Conservation (phyloP, 2,113 vertebrate genomes). For the Tupaia tana region DNA sequence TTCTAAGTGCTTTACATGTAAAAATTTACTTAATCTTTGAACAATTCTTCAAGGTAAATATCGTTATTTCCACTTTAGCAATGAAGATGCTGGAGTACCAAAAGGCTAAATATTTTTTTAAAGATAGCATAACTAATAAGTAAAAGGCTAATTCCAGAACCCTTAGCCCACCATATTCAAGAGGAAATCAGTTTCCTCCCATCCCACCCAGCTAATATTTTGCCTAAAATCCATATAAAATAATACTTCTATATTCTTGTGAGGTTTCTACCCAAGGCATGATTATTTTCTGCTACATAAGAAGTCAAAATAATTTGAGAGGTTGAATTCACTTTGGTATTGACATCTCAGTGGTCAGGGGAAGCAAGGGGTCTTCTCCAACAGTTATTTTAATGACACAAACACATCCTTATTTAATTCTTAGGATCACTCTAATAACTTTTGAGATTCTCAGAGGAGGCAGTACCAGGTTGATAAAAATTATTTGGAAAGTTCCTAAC, state of each 20-base stretch:
- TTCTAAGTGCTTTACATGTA: not conserved
- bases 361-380: not conserved
- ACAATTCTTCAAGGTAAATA: not conserved
- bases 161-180: not conserved
- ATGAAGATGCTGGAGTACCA: not conserved
- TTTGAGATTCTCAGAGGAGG: conserved; percentile 7
- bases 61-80: not conserved
- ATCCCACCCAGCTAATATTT: not conserved
- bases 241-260: not conserved
- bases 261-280: not conserved
- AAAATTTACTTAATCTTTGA: not conserved
- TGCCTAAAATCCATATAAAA: not conserved
- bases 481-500: not conserved
- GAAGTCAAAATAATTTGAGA: not conserved
- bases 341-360: not conserved
- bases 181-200: not conserved
- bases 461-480: not conserved
- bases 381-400: not conserved
- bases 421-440: not conserved
- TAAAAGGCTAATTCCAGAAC: not conserved
- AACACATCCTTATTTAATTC: not conserved
- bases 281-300: not conserved
- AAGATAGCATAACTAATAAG: not conserved
- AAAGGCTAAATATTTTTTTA: not conserved
- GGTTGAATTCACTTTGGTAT: conserved; percentile 16